Conservation (phyloP, 2,888 invertebrate genomes). For the Antitype chi region DNA sequence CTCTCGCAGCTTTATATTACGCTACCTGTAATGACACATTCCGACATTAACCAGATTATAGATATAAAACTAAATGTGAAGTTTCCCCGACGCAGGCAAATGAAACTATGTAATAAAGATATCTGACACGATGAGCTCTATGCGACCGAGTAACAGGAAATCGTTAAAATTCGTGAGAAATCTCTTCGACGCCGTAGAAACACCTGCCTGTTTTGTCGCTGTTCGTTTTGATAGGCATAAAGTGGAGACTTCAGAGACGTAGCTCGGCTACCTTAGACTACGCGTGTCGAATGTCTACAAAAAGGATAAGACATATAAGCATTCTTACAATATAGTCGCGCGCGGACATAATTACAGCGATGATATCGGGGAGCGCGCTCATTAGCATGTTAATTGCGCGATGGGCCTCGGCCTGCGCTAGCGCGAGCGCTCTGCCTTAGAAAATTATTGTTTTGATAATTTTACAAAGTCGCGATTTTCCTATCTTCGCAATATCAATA, state of each 20-base stretch:
- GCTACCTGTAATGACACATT: constrained; percentile 82
- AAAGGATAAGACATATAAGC: constrained; percentile 78
- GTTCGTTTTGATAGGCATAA: constrained; percentile 61
- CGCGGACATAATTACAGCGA: constrained; percentile 87
- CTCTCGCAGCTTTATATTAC: constrained; percentile 76
- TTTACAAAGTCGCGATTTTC: constrained; percentile 57
- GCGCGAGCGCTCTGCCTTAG: constrained; percentile 64
- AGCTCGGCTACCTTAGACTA: constrained; percentile 48
- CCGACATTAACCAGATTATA: constrained; percentile 83
- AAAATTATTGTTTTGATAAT: constrained; percentile 75
- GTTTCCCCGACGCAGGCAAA: constrained; percentile 81
- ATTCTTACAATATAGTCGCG: constrained; percentile 84
- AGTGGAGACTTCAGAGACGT: constrained; percentile 11
- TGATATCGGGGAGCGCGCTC: constrained; percentile 86
- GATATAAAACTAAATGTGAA: constrained; percentile 80
- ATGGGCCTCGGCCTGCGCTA: constrained; percentile 75
- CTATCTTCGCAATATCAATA: constrained; percentile 47
- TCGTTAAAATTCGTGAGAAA: constrained; percentile 89
- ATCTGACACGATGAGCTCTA: constrained; percentile 81
- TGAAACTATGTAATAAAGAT: constrained; percentile 87
- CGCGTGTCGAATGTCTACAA: constrained; percentile 77
- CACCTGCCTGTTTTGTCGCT: constrained; percentile 70
- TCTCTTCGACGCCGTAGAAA: constrained; percentile 71
- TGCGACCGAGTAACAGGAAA: constrained; percentile 87
- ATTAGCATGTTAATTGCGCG: constrained; percentile 90